Evolutionary conservation across 2,888 invertebrate species (phyloP).

Genomic region (Philopedon plagiatum): DNA sequence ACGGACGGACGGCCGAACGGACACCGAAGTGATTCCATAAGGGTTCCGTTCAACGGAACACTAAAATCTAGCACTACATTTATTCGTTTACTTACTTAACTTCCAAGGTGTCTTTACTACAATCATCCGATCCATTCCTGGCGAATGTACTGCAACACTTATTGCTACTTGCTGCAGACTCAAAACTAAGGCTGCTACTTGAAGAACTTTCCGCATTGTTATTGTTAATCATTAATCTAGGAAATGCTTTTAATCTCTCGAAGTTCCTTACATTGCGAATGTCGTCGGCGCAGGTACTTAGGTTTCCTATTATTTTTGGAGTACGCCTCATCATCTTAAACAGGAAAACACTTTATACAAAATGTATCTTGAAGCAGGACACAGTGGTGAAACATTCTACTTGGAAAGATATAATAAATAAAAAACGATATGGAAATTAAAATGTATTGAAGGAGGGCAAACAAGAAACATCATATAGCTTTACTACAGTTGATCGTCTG

Average conservation of each 20-base stretch:
- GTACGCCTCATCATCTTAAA: slow-evolving; percentile 74
- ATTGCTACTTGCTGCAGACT: slow-evolving; percentile 69
- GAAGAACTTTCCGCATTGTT: slow-evolving; percentile 59
- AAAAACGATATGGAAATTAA: too few species aligned
- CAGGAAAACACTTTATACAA: slow-evolving; percentile 26
- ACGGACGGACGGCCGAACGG: too few species aligned
- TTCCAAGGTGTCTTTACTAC: slow-evolving; percentile 54
- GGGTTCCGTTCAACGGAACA: too few species aligned
- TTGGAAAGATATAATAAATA: too few species aligned
- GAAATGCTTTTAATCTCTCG: slow-evolving; percentile 67
- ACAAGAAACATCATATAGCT: too few species aligned
- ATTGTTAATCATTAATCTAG: slow-evolving; percentile 57
- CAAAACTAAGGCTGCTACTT: slow-evolving; percentile 70
- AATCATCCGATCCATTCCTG: background rate
- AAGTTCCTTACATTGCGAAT: slow-evolving; percentile 73
- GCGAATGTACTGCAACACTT: slow-evolving; percentile 55
- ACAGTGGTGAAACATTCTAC: background rate
- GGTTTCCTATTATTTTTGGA: slow-evolving; percentile 76
- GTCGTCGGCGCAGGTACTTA: slow-evolving; percentile 78
- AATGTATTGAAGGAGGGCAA: too few species aligned
- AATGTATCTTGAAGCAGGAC: slow-evolving; percentile 20
- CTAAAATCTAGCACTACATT: too few species aligned
- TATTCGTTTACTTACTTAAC: slow-evolving; percentile 55
- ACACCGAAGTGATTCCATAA: too few species aligned
- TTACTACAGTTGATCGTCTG: too few species aligned